phyloP scores from a whole-genome alignment of 2,888 invertebrate species.

The Parelbella ahira region DNA sequence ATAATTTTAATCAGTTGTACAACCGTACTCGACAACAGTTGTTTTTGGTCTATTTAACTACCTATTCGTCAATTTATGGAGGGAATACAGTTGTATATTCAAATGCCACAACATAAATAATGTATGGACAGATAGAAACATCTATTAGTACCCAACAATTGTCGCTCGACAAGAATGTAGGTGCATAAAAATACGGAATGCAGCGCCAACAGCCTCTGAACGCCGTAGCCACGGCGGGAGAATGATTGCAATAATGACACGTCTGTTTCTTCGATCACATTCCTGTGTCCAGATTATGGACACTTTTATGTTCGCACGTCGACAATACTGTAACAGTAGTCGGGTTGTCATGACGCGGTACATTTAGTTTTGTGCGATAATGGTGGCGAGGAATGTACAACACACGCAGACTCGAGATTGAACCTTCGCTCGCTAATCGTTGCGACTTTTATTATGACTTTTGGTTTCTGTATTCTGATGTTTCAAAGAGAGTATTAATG shows the following conservation, averaged over 20 bases:
- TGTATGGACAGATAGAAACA: neutral
- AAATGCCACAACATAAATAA: too few relatives aligned
- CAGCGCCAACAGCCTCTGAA: conserved; percentile 30
- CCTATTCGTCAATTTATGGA: too few relatives aligned
- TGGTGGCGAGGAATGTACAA: conserved; percentile 4
- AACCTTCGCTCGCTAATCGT: too few relatives aligned
- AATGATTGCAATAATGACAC: conserved; percentile 38
- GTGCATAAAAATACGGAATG: conserved; percentile 36
- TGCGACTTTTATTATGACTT: too few relatives aligned
- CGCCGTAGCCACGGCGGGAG: conserved; percentile 23
- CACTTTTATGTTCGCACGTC: conserved; percentile 28
- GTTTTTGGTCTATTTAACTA: too few relatives aligned
- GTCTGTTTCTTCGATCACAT: conserved; percentile 34
- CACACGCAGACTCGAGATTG: neutral
- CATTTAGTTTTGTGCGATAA: conserved; percentile 9
- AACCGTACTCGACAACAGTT: too few relatives aligned
- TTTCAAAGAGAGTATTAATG: too few relatives aligned
- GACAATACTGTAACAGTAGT: conserved; percentile 31
- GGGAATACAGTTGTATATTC: too few relatives aligned
- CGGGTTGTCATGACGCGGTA: conserved; percentile 3
- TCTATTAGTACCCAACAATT: conserved; percentile 29
- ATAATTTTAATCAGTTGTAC: too few relatives aligned
- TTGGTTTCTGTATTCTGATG: too few relatives aligned
- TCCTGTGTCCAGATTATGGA: conserved; percentile 35
- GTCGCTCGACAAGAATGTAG: conserved; percentile 33